Conservation (phyloP, 2,888 invertebrate genomes). For the Panopea generosa region DNA sequence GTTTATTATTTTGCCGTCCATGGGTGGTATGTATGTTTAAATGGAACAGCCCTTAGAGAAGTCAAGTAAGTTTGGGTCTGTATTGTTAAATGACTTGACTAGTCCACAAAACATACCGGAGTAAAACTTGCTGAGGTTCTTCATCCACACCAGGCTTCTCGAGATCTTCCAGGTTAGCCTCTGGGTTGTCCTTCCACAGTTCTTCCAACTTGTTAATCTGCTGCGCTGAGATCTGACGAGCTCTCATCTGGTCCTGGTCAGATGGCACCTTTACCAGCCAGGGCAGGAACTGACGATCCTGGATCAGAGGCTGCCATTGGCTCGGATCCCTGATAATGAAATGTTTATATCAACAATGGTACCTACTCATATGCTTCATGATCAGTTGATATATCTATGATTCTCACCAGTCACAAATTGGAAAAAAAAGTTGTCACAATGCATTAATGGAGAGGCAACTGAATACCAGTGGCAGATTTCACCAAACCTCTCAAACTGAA, state of each 20-base stretch:
- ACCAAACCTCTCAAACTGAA: too few species aligned
- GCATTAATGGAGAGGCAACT: too few species aligned
- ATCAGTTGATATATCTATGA: too few species aligned
- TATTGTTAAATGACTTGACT: too few species aligned
- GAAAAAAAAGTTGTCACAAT: too few species aligned
- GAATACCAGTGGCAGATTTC: too few species aligned
- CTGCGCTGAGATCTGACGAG: slow-evolving; percentile 97
- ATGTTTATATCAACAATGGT: neutral
- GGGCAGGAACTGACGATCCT: slow-evolving; percentile 97
- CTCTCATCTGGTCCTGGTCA: slow-evolving; percentile 97
- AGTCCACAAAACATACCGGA: slow-evolving; percentile 86
- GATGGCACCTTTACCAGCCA: slow-evolving; percentile 97
- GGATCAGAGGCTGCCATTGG: slow-evolving; percentile 99
- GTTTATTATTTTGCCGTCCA: too few species aligned
- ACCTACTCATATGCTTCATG: neutral
- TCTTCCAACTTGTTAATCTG: slow-evolving; percentile 99
- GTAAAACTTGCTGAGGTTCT: slow-evolving; percentile 95
- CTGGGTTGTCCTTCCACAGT: slow-evolving; percentile 99
- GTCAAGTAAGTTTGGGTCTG: too few species aligned
- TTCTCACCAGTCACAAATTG: too few species aligned
- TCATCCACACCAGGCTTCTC: slow-evolving; percentile 99
- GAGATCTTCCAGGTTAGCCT: slow-evolving; percentile 98
- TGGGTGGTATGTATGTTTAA: too few species aligned
- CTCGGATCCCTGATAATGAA: slow-evolving; percentile 91
- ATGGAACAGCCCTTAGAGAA: too few species aligned